Conservation (phyloP, 1,140 invertebrate species). For the Drosophila pallidifrons region DNA sequence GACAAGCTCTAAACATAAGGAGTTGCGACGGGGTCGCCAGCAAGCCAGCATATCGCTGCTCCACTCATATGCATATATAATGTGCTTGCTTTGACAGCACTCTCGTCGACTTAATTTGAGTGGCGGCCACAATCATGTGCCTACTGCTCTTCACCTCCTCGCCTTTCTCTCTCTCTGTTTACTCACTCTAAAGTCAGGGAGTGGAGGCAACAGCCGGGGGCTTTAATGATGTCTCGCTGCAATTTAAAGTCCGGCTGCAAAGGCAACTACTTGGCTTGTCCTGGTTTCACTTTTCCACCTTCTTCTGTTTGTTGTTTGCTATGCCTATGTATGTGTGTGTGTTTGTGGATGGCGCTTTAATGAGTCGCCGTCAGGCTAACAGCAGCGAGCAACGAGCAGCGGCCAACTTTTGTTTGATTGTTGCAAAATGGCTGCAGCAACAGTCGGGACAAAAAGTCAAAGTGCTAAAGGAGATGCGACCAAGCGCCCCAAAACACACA, state of each 20-base stretch:
- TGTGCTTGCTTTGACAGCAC: constrained; percentile 65
- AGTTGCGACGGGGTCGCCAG: constrained; percentile 5
- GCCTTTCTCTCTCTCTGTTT: not conserved
- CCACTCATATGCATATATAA: constrained; percentile 59
- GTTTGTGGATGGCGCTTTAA: constrained; percentile 26
- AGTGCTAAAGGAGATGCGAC: not conserved
- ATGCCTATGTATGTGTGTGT: not conserved
- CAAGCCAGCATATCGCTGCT: not conserved
- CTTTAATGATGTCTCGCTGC: constrained; percentile 68
- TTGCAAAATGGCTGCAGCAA: constrained; percentile 29
- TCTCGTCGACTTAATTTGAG: constrained; percentile 68
- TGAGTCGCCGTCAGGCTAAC: constrained; percentile 34
- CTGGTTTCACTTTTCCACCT: constrained; percentile 4
- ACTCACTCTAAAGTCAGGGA: too few species aligned
- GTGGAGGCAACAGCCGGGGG: not conserved
- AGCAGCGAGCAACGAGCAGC: constrained; percentile 4
- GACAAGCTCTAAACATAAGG: constrained; percentile 16
- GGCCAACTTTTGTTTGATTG: constrained; percentile 38
- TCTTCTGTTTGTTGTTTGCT: not conserved
- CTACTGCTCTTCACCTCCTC: not conserved
- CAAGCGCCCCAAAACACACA: not conserved
- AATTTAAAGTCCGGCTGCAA: constrained; percentile 56
- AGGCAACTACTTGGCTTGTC: constrained; percentile 15
- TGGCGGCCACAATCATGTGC: constrained; percentile 15
- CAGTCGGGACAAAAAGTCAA: constrained; percentile 14